A percentile compares a stretch with the other conserved stretches of the same genome.
Evolutionary conservation across 2,797 vertebrate genomes (phyloP).

Genomic region (Hemitrygon akajei): DNA sequence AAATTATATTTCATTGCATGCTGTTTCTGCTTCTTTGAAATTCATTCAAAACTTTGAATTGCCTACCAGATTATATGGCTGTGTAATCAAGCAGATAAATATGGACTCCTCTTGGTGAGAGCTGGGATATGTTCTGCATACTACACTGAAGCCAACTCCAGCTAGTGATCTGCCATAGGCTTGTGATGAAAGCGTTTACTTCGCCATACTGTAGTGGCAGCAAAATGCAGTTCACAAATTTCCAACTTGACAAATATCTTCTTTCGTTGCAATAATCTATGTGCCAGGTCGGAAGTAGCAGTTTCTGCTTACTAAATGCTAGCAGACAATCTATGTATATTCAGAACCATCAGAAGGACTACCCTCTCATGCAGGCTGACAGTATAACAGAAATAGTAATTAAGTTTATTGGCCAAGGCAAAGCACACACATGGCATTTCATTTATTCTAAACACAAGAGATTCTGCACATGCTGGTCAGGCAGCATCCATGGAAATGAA

Average conservation of each 20-base stretch:
- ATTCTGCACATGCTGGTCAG: too few species aligned
- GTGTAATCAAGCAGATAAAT: slow-evolving; percentile 10
- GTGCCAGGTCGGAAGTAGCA: not conserved
- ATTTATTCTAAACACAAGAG: too few species aligned
- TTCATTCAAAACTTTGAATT: not conserved
- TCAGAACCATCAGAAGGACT: not conserved
- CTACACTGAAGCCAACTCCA: not conserved
- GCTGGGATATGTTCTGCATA: not conserved
- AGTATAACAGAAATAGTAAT: not conserved
- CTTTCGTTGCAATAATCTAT: not conserved
- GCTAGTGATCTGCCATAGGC: not conserved
- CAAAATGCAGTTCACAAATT: slow-evolving; percentile 4
- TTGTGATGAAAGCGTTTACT: not conserved
- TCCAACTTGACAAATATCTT: not conserved
- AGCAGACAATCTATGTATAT: slow-evolving; percentile 11
- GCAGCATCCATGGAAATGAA: too few species aligned
- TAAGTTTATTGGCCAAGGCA: not conserved
- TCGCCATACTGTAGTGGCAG: not conserved
- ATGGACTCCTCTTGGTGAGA: slow-evolving; percentile 1
- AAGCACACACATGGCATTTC: not conserved
- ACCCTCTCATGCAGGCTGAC: not conserved
- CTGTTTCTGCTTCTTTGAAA: not conserved
- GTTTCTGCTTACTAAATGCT: not conserved
- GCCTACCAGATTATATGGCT: not conserved
- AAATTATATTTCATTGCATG: not conserved